These are phyloP conservation scores for Oncorhynchus mykiss DNA, from an alignment of 2,113 vertebrate genomes.

Conservation along the genomic window DNA sequence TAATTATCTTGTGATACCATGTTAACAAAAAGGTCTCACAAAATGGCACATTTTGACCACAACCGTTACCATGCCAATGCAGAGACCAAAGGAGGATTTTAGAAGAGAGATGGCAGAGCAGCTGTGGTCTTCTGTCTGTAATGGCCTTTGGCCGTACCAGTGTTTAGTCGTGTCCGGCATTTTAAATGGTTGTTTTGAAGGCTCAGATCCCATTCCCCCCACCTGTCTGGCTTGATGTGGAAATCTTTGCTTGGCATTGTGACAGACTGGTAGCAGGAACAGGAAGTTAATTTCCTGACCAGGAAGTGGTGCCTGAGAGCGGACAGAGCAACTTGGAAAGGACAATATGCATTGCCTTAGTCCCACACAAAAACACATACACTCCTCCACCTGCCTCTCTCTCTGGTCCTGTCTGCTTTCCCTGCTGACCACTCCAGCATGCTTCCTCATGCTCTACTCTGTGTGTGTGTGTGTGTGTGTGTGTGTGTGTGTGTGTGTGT, in stretches of 20 bases:
- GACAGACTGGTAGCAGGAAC: slow-evolving; percentile 28
- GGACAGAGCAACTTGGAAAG: slow-evolving; percentile 13
- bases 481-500: slow-evolving; percentile 11
- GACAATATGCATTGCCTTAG: slow-evolving; percentile 35
- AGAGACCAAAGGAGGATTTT: neutral
- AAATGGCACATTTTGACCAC: neutral
- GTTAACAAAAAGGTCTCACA: too few species aligned
- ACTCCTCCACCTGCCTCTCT: neutral
- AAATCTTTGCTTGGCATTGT: slow-evolving; percentile 11
- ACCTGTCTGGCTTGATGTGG: neutral
- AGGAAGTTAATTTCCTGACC: slow-evolving; percentile 32
- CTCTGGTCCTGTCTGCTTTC: neutral
- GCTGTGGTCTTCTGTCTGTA: neutral
- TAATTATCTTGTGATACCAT: neutral
- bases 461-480: neutral
- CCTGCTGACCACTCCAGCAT: neutral
- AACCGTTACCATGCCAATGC: neutral
- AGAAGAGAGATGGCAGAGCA: neutral
- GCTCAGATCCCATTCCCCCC: neutral
- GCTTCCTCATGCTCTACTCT: slow-evolving; percentile 1
- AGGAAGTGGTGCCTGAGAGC: slow-evolving; percentile 52
- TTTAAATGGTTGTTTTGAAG: neutral
- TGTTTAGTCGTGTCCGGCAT: neutral
- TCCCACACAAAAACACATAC: slow-evolving; percentile 6
- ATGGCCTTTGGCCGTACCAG: neutral